Evolutionary conservation across 2,113 vertebrate genomes (phyloP).

Genomic region (Tapirus terrestris): DNA sequence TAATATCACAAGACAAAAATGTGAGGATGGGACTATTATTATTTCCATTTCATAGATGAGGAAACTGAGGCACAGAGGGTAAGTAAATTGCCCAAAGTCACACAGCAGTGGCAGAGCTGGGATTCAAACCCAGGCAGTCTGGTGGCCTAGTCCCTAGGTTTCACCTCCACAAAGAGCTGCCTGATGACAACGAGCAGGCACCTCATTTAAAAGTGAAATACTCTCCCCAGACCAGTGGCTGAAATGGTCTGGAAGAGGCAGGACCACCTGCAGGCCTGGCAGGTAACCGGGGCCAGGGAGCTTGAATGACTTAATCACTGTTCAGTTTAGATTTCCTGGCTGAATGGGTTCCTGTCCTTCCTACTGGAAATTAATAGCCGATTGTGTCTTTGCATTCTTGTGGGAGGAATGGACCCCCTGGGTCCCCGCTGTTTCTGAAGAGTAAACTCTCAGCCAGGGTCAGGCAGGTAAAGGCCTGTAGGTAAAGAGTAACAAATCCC

Average conservation of each 20-base stretch:
- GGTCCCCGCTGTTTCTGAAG: not conserved
- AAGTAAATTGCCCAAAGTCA: not conserved
- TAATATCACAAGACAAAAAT: not conserved
- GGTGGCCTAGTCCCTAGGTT: not conserved
- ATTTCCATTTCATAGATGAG: not conserved
- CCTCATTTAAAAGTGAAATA: not conserved
- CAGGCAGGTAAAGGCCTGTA: not conserved
- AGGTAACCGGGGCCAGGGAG: not conserved
- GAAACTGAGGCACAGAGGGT: not conserved
- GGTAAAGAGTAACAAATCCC: not conserved
- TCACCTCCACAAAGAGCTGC: not conserved
- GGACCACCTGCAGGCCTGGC: not conserved
- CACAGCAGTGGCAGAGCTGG: not conserved
- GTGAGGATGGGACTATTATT: not conserved
- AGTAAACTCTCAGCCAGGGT: not conserved
- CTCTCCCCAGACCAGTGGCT: not conserved
- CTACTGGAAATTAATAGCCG: constrained; percentile 25
- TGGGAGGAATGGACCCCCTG: not conserved
- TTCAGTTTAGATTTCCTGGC: constrained; percentile 60
- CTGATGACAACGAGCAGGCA: not conserved
- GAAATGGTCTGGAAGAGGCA: not conserved
- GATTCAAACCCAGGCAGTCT: not conserved
- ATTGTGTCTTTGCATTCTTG: constrained; percentile 35
- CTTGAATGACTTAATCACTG: constrained; percentile 14
- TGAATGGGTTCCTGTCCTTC: not conserved